phyloP scores from a whole-genome alignment of 1,140 invertebrate genomes.

The Lasioglossum albipes region DNA sequence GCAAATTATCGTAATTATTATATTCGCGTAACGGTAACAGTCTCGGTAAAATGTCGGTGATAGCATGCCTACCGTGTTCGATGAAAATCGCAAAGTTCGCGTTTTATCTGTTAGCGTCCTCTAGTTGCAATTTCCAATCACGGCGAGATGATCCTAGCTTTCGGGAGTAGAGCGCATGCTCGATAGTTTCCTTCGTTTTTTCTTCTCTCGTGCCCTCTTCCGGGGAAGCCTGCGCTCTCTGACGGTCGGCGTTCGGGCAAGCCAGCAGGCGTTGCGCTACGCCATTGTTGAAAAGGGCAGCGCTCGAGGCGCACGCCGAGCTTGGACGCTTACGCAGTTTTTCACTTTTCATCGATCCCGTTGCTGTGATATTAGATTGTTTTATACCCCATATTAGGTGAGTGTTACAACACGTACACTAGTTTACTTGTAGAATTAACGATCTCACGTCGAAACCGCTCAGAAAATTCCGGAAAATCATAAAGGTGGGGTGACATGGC shows the following conservation, averaged over 20 bases:
- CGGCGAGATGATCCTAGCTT: conserved; percentile 25
- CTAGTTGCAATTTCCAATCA: conserved; percentile 52
- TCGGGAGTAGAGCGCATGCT: conserved; percentile 53
- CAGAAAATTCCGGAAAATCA: conserved; percentile 31
- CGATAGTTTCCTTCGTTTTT: conserved; percentile 54
- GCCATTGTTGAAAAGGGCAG: conserved; percentile 76
- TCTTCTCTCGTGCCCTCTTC: conserved; percentile 49
- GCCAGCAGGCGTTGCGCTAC: conserved; percentile 51
- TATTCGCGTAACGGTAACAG: not conserved
- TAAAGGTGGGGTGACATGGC: conserved; percentile 35
- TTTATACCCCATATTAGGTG: conserved; percentile 70
- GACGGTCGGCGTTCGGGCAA: conserved; percentile 41
- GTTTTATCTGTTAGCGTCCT: conserved; percentile 32
- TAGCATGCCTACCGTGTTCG: too few relatives aligned
- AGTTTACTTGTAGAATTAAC: not conserved
- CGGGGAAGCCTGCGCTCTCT: conserved; percentile 54
- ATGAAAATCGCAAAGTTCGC: not conserved
- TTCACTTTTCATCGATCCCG: conserved; percentile 62
- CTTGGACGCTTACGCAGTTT: conserved; percentile 66
- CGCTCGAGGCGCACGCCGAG: conserved; percentile 72
- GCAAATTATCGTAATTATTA: not conserved
- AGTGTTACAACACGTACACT: conserved; percentile 55
- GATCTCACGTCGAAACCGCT: not conserved
- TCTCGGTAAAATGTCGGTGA: too few relatives aligned
- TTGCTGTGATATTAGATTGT: conserved; percentile 75